These are phyloP conservation scores for Dicyrtoma fusca DNA, from an alignment of 2,888 invertebrate species.

Conservation along the genomic window DNA sequence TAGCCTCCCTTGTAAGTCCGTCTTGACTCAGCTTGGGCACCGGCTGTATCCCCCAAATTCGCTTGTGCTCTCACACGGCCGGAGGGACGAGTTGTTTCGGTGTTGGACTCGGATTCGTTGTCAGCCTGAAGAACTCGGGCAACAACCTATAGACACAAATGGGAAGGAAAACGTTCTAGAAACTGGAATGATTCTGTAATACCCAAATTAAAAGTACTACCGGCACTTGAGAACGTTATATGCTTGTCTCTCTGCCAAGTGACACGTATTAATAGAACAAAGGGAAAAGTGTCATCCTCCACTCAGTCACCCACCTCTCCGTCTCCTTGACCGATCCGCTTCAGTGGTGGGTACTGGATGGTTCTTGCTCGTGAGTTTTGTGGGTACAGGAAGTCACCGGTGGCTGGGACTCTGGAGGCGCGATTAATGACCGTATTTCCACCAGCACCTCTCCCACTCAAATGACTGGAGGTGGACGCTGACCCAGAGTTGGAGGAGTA, in stretches of 20 bases:
- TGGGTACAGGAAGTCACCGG: conserved; percentile 47
- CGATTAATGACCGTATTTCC: conserved; percentile 49
- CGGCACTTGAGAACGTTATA: too few species aligned
- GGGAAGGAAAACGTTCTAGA: too few species aligned
- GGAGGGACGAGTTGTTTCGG: conserved; percentile 36
- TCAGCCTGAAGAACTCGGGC: conserved; percentile 55
- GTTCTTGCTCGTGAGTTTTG: conserved; percentile 39
- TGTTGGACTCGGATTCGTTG: conserved; percentile 36
- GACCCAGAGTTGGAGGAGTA: conserved; percentile 22
- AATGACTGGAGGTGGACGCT: conserved; percentile 28
- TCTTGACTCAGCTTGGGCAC: conserved; percentile 43
- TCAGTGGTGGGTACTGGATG: conserved; percentile 53
- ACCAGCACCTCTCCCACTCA: conserved; percentile 11
- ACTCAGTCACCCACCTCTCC: conserved; percentile 53
- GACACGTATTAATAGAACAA: too few species aligned
- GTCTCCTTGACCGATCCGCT: conserved; percentile 51
- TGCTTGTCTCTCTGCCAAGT: too few species aligned
- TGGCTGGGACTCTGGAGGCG: conserved; percentile 51
- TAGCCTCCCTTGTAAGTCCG: conserved; percentile 19
- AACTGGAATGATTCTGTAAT: background rate
- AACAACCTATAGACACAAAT: conserved; percentile 44
- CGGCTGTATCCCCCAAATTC: conserved; percentile 42
- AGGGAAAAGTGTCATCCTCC: too few species aligned
- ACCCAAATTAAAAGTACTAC: background rate
- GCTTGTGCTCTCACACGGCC: conserved; percentile 41